Evolutionary conservation across 2,888 invertebrate species (phyloP).

Genomic region (Scaptomyza caliginosa): DNA sequence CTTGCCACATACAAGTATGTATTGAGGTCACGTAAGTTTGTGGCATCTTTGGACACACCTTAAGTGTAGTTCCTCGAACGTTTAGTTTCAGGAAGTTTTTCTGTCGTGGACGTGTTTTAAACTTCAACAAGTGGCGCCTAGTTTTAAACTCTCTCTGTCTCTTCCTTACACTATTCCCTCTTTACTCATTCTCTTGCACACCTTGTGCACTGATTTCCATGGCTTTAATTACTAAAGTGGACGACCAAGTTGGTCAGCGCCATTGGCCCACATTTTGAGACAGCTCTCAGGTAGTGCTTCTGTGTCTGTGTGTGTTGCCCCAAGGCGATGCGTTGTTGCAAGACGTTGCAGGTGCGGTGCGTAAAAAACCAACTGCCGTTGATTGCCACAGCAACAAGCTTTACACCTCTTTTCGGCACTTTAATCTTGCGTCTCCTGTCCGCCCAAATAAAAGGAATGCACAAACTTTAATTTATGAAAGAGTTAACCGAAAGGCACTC

Average conservation of each 20-base stretch:
- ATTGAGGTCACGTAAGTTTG: conserved; percentile 16
- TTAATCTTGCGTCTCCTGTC: conserved; percentile 1
- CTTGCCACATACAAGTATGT: neutral
- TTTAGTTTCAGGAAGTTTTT: conserved; percentile 40
- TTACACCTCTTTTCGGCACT: conserved; percentile 31
- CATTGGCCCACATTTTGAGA: conserved; percentile 62
- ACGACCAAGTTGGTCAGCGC: conserved; percentile 54
- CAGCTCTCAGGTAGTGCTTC: conserved; percentile 12
- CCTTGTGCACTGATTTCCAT: conserved; percentile 69
- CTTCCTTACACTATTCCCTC: neutral
- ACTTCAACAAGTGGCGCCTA: conserved; percentile 54
- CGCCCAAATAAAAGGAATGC: conserved; percentile 3
- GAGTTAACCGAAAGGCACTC: neutral
- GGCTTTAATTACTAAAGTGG: conserved; percentile 66
- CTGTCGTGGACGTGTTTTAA: conserved; percentile 11
- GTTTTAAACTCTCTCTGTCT: conserved; percentile 16
- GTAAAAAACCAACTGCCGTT: conserved; percentile 35
- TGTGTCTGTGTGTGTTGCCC: conserved; percentile 20
- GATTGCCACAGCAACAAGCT: conserved; percentile 39
- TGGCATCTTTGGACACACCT: conserved; percentile 35
- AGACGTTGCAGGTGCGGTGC: conserved; percentile 42
- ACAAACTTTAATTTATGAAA: conserved; percentile 1
- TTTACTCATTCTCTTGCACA: conserved; percentile 30
- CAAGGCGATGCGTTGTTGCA: conserved; percentile 29
- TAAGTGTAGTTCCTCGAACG: neutral